These are phyloP conservation scores for Lynx canadensis DNA, from an alignment of 2,113 vertebrate species.

Conservation along the genomic window DNA sequence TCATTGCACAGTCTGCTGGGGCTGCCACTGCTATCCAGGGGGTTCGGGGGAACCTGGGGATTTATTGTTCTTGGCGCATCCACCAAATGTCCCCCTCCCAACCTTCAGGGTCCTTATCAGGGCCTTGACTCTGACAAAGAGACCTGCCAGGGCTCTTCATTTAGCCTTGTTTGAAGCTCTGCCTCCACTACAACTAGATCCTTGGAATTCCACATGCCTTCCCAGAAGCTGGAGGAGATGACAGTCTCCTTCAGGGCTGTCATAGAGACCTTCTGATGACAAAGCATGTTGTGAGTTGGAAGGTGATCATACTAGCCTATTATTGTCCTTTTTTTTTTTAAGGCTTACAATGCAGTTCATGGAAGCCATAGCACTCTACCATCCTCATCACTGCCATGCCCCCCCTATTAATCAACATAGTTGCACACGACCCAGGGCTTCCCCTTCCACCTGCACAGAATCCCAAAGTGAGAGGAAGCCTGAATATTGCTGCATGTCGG, in stretches of 20 bases:
- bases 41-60: not conserved
- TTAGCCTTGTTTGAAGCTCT: not conserved
- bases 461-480: not conserved
- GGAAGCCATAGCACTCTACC: not conserved
- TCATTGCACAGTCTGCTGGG: not conserved
- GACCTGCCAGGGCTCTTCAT: not conserved
- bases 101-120: not conserved
- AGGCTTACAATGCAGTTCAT: not conserved
- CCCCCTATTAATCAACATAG: not conserved
- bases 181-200: not conserved
- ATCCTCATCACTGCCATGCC: too few relatives aligned
- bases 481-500: too few relatives aligned
- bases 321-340: not conserved
- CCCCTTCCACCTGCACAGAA: not conserved
- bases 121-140: not conserved
- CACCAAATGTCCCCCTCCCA: not conserved
- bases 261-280: not conserved
- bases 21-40: not conserved
- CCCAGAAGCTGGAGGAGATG: not conserved
- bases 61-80: not conserved
- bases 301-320: too few relatives aligned
- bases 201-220: not conserved
- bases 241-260: not conserved
- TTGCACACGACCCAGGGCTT: not conserved
- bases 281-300: not conserved